Evolutionary conservation across 2,888 invertebrate species (phyloP), one percentile per base, ranked within the genome.

Genomic region (Charanyca ferruginea): DNA sequence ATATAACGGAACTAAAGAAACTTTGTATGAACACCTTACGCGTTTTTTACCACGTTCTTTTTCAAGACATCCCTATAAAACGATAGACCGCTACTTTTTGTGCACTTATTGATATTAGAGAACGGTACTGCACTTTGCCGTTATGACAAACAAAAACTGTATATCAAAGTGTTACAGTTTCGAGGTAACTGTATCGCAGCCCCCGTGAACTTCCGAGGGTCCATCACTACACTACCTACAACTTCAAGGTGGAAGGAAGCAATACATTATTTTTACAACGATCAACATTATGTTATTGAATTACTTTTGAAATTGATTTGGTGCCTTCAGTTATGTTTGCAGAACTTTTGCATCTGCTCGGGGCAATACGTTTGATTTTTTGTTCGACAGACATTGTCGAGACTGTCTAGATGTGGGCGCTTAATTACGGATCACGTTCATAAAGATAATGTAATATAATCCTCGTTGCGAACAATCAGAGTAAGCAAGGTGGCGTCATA

Each of bases 251-350:
- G 95, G 91, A 92, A 95, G 95, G 95, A 95, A 95, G 95, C 92
- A 92, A 95, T 94, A 94, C 89, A 92, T 95, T 93, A 93, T 89
- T 88, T 91, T 91, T 91, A 91, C 89, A 81, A 84, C 90, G 90
- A 93, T 94, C 91, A 87, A 92, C 93, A 93, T 94, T 94, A 94
- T 92, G 95, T 95, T 95, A 95, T 95, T 94, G 94, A 94, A 95
- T 95, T 94, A 94, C 95, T 94, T 91, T 92, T 88, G 87, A 93
- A 91, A 92, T 91, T 93, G 91, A 93, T 93, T 92, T 88, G 85
- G 87, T 90, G 85, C 89, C 85, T 88, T 86, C 83, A 84, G 85
- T 81, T 76, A 68, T 91, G 89, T 92, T 94, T 93, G 93, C 91
- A 90, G 87, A 91, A 87, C 88, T 89, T 89, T 90, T 84, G 90